Evolutionary conservation across 2,888 invertebrate species (phyloP).

Genomic region (Pedicia rivosa): DNA sequence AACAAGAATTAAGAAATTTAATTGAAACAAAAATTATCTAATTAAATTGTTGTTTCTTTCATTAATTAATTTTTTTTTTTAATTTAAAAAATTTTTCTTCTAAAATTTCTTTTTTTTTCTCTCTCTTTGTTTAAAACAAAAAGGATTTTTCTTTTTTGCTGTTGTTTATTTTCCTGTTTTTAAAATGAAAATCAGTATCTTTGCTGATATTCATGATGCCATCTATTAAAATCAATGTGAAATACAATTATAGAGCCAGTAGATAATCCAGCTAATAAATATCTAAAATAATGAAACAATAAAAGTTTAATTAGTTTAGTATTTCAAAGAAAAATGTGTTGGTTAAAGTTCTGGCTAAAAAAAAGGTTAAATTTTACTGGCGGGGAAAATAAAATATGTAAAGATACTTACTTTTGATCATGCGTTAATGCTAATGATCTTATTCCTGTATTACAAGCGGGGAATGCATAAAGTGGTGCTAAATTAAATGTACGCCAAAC

Average conservation of each 20-base stretch:
- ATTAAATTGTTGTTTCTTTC: no score
- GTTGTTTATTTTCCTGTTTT: no score
- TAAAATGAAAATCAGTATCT: slow-evolving; percentile 72
- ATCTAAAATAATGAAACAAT: slow-evolving; percentile 38
- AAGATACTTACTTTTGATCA: slow-evolving; percentile 81
- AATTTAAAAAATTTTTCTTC: no score
- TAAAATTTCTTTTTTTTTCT: no score
- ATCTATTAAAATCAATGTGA: slow-evolving; percentile 98
- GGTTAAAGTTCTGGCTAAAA: background rate
- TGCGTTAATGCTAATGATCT: slow-evolving; percentile 89
- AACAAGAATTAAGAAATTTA: no score
- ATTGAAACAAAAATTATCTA: no score
- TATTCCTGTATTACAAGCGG: slow-evolving; percentile 90
- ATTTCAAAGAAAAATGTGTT: background rate
- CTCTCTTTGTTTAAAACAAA: no score
- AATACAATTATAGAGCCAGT: slow-evolving; percentile 97
- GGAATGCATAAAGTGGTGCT: slow-evolving; percentile 93
- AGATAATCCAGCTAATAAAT: slow-evolving; percentile 89
- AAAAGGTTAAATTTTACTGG: background rate
- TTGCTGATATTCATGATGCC: slow-evolving; percentile 94
- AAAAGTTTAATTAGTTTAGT: background rate
- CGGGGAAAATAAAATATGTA: background rate
- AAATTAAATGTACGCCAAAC: slow-evolving; percentile 97
- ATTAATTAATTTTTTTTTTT: no score
- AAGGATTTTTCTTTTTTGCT: no score